A percentile compares a stretch with the other conserved stretches of the same genome.
Evolutionary conservation across 2,888 invertebrate species (phyloP).

Genomic region (Tuberolachnus salignus): DNA sequence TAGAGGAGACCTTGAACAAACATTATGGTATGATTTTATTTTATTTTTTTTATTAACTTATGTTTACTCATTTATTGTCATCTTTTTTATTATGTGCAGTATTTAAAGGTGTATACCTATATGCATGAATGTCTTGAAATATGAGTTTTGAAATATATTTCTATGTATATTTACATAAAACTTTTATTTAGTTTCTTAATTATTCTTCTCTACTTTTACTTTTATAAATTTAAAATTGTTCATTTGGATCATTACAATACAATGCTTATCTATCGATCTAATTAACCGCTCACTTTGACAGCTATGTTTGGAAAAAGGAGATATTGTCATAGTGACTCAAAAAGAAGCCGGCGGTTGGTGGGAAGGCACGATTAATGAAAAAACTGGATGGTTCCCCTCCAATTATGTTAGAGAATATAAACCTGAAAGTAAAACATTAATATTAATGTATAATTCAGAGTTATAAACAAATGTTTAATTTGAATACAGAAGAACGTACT

Average conservation of each 20-base stretch:
- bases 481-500: slow-evolving; percentile 48
- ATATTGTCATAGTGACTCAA: slow-evolving; percentile 95
- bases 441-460: background rate
- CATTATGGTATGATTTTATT: slow-evolving; percentile 46
- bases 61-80: background rate
- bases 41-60: background rate
- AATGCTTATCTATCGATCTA: background rate
- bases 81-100: background rate
- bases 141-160: background rate
- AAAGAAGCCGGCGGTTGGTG: slow-evolving; percentile 98
- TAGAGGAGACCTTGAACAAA: slow-evolving; percentile 48
- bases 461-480: background rate
- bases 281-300: slow-evolving; percentile 62
- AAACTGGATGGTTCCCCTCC: slow-evolving; percentile 98
- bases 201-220: background rate
- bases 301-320: slow-evolving; percentile 94
- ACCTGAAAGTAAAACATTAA: slow-evolving; percentile 65
- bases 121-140: background rate
- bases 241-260: background rate
- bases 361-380: slow-evolving; percentile 95
- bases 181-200: no score
- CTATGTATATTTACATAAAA: no score
- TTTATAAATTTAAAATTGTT: background rate
- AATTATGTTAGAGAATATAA: slow-evolving; percentile 94
- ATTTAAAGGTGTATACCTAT: background rate